phyloP scores from a whole-genome alignment of 2,797 vertebrate species.

The Protonibea diacanthus region DNA sequence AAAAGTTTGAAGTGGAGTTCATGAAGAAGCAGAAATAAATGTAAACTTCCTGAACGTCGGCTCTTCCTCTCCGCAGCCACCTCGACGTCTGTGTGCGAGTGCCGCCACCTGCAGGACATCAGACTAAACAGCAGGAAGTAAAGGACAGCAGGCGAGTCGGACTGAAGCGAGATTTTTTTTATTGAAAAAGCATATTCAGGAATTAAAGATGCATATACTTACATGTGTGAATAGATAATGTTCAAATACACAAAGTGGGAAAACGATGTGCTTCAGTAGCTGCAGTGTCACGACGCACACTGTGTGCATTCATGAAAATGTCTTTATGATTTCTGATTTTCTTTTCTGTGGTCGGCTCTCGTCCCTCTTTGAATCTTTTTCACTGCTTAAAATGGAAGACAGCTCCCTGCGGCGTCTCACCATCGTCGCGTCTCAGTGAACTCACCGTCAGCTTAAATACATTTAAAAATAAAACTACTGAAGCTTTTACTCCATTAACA shows the following conservation, averaged over 20 bases:
- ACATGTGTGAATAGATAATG: conserved; percentile 79
- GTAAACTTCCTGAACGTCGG: too few relatives aligned
- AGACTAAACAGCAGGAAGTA: background rate
- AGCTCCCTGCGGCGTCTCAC: conserved; percentile 15
- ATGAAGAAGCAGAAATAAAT: too few relatives aligned
- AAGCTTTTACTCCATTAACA: conserved; percentile 42
- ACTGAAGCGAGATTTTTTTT: conserved; percentile 73
- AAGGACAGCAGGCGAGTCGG: conserved; percentile 33
- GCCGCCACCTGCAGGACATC: conserved; percentile 63
- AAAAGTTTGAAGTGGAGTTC: too few relatives aligned
- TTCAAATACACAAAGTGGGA: conserved; percentile 77
- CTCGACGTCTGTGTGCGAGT: background rate
- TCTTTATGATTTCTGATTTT: conserved; percentile 32
- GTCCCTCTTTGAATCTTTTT: conserved; percentile 29
- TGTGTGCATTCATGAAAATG: conserved; percentile 54
- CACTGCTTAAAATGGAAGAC: conserved; percentile 69
- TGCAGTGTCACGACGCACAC: conserved; percentile 57
- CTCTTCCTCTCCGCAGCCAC: background rate
- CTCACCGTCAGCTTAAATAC: conserved; percentile 34
- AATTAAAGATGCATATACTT: conserved; percentile 82
- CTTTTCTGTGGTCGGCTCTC: conserved; percentile 8
- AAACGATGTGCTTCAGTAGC: conserved; percentile 72
- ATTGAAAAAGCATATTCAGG: conserved; percentile 79
- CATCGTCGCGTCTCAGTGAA: conserved; percentile 7
- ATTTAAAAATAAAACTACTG: conserved; percentile 15